phyloP scores from a whole-genome alignment of 2,888 invertebrate species.

The Helleia helle region DNA sequence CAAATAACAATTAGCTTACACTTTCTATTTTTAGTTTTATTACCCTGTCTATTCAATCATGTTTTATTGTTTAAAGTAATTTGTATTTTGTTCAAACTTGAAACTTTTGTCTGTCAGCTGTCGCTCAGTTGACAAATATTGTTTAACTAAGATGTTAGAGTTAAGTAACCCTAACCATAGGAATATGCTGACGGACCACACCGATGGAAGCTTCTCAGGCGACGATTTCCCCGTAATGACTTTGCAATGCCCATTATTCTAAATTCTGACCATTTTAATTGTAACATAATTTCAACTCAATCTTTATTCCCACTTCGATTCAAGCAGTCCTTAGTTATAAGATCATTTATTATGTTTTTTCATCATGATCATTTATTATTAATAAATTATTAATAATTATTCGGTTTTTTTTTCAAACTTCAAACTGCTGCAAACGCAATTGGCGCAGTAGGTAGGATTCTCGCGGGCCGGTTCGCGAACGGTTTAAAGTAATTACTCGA shows the following conservation, averaged over 20 bases:
- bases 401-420: not conserved
- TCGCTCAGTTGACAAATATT: too few relatives aligned
- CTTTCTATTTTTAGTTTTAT: too few relatives aligned
- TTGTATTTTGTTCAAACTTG: too few relatives aligned
- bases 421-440: constrained; percentile 2
- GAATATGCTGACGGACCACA: too few relatives aligned
- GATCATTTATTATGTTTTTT: too few relatives aligned
- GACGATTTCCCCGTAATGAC: not conserved
- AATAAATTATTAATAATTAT: not conserved
- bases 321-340: not conserved
- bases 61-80: too few relatives aligned
- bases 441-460: constrained; percentile 1
- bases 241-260: not conserved
- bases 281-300: not conserved
- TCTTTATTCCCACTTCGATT: not conserved
- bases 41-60: too few relatives aligned
- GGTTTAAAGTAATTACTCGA: not conserved
- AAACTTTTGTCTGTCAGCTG: too few relatives aligned
- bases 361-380: not conserved
- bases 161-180: not conserved
- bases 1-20: too few relatives aligned
- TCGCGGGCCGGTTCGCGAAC: constrained; percentile 3
- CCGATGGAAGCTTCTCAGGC: too few relatives aligned
- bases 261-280: not conserved
- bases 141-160: too few relatives aligned